These are phyloP conservation scores for Drosophila sp. DNA, from an alignment of 1,140 invertebrate species.

Conservation along the genomic window DNA sequence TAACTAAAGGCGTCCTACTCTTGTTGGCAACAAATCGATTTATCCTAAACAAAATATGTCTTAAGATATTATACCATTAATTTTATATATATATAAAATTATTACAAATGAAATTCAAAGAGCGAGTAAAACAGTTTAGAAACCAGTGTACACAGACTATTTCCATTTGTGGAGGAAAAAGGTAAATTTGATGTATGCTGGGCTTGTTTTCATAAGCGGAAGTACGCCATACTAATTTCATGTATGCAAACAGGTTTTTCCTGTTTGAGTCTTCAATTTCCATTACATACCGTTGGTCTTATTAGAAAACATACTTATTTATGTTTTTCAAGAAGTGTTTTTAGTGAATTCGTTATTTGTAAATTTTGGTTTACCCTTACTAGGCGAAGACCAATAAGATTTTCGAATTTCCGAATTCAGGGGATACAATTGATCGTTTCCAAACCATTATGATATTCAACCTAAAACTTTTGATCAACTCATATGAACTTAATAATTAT, in stretches of 20 bases:
- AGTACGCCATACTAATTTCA: conserved; percentile 1
- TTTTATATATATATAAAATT: conserved; percentile 1
- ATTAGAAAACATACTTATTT: neutral
- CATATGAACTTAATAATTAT: no score
- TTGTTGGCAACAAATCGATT: conserved; percentile 6
- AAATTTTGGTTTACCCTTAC: neutral
- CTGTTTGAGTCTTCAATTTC: neutral
- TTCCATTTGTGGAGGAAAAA: conserved; percentile 9
- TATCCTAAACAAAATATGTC: conserved; percentile 1
- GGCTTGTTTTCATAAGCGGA: neutral
- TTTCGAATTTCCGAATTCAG: no score
- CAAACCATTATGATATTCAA: no score
- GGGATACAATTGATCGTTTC: no score
- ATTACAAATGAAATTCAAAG: conserved; percentile 16
- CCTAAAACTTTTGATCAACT: no score
- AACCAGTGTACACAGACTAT: conserved; percentile 7
- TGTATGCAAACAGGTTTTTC: conserved; percentile 7
- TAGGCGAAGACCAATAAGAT: no score
- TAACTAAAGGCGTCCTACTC: neutral
- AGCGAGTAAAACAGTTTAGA: conserved; percentile 4
- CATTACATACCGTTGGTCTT: neutral
- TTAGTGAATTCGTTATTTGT: neutral
- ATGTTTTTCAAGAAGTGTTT: neutral
- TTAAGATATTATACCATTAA: neutral
- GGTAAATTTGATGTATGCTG: neutral